Evolutionary conservation across 2,113 vertebrate species (phyloP).

Genomic region (Oenanthe oenanthe): DNA sequence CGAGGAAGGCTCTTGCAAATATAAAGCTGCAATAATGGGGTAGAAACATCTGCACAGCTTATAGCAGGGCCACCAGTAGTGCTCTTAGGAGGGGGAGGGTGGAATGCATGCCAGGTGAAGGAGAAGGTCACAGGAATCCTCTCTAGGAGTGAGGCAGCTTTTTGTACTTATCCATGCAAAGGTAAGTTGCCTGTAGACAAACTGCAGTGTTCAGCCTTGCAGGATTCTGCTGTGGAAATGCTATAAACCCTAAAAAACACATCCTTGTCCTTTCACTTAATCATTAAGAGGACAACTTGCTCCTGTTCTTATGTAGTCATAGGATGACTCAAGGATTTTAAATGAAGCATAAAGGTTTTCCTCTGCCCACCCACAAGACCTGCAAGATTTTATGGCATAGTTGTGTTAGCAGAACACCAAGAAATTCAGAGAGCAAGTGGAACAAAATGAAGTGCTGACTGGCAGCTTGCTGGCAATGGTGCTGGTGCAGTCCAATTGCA

Average conservation of each 20-base stretch:
- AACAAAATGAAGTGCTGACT: neutral
- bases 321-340: neutral
- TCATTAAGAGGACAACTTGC: neutral
- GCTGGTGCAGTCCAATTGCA: neutral
- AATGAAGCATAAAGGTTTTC: neutral
- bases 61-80: conserved; percentile 42
- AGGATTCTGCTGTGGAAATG: neutral
- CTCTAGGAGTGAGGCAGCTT: neutral
- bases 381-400: neutral
- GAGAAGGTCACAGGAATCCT: neutral
- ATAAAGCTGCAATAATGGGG: conserved; percentile 61
- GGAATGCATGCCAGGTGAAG: neutral
- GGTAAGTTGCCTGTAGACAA: neutral
- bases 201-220: neutral
- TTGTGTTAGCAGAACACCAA: neutral
- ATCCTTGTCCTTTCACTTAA: neutral
- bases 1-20: conserved; percentile 32
- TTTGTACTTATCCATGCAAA: neutral
- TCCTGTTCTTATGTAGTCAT: neutral
- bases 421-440: neutral
- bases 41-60: conserved; percentile 61
- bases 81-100: neutral
- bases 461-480: neutral
- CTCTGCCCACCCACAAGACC: neutral
- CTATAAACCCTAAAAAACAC: neutral